Evolutionary conservation across 2,113 vertebrate species (phyloP).

Genomic region (Ginglymostoma cirratum): DNA sequence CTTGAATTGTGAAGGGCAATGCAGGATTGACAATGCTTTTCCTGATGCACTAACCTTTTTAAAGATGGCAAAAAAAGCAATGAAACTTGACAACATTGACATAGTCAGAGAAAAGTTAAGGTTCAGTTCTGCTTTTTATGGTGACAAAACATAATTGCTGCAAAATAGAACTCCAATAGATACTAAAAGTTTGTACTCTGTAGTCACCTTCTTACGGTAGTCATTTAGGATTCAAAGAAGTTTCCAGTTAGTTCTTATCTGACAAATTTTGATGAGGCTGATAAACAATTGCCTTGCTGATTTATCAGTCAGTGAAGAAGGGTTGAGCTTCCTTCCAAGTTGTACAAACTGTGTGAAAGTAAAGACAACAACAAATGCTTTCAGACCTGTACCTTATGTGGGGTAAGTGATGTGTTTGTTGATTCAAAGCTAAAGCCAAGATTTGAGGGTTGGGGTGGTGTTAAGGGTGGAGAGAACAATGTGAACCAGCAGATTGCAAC

Average conservation of each 20-base stretch:
- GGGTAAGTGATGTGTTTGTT: not conserved
- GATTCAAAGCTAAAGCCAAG: not conserved
- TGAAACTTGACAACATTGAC: too few species aligned
- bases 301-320: not conserved
- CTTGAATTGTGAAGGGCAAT: too few species aligned
- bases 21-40: too few species aligned
- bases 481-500: too few species aligned
- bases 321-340: not conserved
- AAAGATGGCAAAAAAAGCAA: too few species aligned
- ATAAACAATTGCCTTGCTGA: not conserved
- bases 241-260: not conserved
- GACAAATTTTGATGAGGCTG: not conserved
- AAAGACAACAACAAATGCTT: not conserved
- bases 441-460: not conserved
- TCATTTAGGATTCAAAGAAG: not conserved
- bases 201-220: not conserved
- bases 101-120: too few species aligned
- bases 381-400: not conserved
- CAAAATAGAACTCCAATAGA: not conserved
- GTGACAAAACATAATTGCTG: too few species aligned
- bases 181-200: not conserved
- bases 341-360: not conserved
- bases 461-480: too few species aligned
- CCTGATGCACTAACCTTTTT: too few species aligned
- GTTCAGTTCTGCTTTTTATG: too few species aligned